Percentiles rank a stretch among this genome's conserved stretches.
Conservation (phyloP, 2,113 vertebrate species). For the Myotis lucifugus region DNA sequence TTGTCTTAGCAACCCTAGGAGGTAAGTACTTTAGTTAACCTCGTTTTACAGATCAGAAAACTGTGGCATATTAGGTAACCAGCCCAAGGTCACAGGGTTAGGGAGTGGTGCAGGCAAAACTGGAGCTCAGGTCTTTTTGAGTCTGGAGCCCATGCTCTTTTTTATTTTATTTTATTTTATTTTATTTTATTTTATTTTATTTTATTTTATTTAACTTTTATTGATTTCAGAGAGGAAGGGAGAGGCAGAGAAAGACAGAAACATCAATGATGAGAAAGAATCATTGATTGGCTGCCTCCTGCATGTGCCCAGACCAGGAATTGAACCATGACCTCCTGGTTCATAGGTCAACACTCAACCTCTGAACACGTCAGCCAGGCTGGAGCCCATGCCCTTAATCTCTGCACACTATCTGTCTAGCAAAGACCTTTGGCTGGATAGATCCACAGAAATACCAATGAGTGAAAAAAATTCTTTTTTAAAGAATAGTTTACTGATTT, state of each 20-base stretch:
- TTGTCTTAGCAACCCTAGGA: background rate
- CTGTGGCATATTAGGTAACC: background rate
- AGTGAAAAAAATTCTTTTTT: background rate
- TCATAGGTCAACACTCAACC: no score
- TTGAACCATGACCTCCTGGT: no score
- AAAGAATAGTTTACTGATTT: background rate
- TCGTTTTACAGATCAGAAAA: slow-evolving; percentile 9
- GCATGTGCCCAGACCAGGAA: no score
- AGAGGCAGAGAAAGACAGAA: no score
- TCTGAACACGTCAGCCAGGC: background rate
- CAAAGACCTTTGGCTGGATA: background rate
- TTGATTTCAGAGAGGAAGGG: no score
- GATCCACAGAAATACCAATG: background rate
- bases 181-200: no score
- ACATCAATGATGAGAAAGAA: no score
- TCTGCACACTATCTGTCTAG: background rate
- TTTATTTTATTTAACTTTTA: background rate
- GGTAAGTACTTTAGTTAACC: background rate
- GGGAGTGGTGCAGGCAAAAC: background rate
- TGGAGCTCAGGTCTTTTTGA: background rate
- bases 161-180: background rate
- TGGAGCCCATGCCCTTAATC: background rate
- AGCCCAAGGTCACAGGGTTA: background rate
- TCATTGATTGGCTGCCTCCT: no score
- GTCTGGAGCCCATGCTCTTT: background rate